These are phyloP conservation scores for Brachionus plicatilis DNA, from an alignment of 1,140 invertebrate species.

Conservation along the genomic window DNA sequence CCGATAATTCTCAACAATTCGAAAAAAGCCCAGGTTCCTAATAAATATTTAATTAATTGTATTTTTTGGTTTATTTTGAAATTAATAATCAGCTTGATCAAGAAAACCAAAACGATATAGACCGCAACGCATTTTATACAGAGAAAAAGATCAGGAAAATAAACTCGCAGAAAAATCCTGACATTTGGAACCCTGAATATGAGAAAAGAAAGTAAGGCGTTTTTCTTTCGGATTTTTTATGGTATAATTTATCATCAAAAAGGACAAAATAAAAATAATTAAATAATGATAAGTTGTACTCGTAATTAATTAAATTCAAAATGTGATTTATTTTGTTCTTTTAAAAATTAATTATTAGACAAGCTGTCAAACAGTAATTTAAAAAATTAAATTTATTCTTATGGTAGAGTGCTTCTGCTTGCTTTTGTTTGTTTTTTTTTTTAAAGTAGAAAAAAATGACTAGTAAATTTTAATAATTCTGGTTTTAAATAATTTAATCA, in stretches of 20 bases:
- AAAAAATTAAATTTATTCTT: neutral
- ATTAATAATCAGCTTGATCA: neutral
- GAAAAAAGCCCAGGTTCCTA: conserved; percentile 3
- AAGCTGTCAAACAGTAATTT: neutral
- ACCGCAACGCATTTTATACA: neutral
- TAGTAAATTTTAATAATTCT: neutral
- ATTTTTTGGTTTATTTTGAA: neutral
- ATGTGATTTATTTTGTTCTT: neutral
- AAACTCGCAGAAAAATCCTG: neutral
- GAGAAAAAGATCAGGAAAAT: conserved; percentile 19
- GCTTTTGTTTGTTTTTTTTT: neutral
- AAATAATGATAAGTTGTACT: neutral
- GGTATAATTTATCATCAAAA: neutral
- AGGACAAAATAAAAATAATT: neutral
- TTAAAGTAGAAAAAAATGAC: neutral
- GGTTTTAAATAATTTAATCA: neutral
- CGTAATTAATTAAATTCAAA: neutral
- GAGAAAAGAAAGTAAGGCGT: neutral
- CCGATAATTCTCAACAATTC: conserved; percentile 18
- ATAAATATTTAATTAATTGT: neutral
- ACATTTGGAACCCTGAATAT: neutral
- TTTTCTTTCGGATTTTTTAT: neutral
- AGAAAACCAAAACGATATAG: conserved; percentile 7
- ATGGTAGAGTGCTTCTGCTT: neutral
- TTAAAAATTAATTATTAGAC: neutral